Evolutionary conservation across 1,140 invertebrate genomes (phyloP).

Genomic region (Euborellia annulipes): DNA sequence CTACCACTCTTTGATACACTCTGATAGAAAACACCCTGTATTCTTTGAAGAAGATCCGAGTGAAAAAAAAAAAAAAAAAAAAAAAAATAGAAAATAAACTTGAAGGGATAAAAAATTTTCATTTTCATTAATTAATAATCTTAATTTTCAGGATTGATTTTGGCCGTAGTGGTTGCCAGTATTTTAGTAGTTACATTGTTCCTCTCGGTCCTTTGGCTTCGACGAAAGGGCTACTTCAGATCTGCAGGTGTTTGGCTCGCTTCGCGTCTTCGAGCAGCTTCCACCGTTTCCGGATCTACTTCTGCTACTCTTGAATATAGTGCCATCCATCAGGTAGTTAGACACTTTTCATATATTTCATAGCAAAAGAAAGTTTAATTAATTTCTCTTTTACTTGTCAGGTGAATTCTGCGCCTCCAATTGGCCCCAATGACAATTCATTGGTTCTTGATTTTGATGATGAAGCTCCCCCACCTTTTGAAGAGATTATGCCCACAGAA

Average conservation of each 20-base stretch:
- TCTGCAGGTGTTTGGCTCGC: conserved; percentile 19
- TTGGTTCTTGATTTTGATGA: background rate
- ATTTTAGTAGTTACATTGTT: conserved; percentile 32
- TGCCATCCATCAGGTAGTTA: conserved; percentile 31
- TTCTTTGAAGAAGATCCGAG: too few species aligned
- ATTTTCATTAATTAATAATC: too few species aligned
- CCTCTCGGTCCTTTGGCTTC: conserved; percentile 34
- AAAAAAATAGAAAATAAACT: too few species aligned
- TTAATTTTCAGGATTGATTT: conserved; percentile 26
- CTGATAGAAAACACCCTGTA: too few species aligned
- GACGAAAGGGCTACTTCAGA: conserved; percentile 34
- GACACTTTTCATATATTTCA: background rate
- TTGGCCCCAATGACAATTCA: background rate
- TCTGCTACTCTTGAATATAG: conserved; percentile 38
- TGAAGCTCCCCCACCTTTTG: conserved; percentile 1
- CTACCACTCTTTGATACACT: too few species aligned
- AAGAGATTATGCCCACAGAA: conserved; percentile 27
- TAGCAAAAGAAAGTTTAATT: background rate
- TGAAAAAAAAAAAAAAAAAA: too few species aligned
- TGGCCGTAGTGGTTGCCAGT: conserved; percentile 30
- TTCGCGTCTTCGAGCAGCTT: conserved; percentile 14
- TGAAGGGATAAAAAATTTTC: too few species aligned
- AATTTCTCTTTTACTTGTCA: background rate
- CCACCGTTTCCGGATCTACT: conserved; percentile 21
- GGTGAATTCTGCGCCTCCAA: background rate